Base-by-base conservation (phyloP, 1,140 invertebrate species). In the Drosophila pruinosa region DNA sequence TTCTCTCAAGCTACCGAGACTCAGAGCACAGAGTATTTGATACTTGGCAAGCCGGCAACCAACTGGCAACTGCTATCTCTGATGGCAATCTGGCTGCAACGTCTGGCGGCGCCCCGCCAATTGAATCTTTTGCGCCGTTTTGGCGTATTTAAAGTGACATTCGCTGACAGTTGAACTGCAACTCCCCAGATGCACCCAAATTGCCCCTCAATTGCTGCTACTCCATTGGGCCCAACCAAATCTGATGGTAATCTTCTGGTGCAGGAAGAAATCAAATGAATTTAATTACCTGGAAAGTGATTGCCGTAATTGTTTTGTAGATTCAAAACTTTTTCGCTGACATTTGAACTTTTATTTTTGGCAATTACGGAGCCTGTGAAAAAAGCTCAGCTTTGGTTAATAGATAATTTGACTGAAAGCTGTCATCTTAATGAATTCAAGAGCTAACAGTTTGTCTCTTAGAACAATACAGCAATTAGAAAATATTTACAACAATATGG, bases 61-160 rank as follows among this genome's bases (percentile, higher is more conserved):
- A 24, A 43, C 41, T 43, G 31, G 17, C 43, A 43, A 17, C 61
- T 19, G 28, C 8, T 58, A 67, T 75, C 72, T 63, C 28, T 38
- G 59, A 8, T 31, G 41, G 41, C 50, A 47, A 70, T 70, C 67
- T 65, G 43, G n/a, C 22, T 36, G 15, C 34, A 41, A 52, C 64
- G 72, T 63, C 73, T 72, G 75, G 38, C 63, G 78, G 78, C 78
- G 78, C 61, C 79, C 79, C 81, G 65, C 75, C 81, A 85, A 85
- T 85, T 85, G 81, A 85, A 85, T 86, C 81, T 85, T 85, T 86
- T 86, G 81, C 82, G 74, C 82, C 71, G 72, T 88, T 88, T 86
- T 86, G 82, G 81, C 81, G 81, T 86, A 86, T 86, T 78, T 86
- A 88, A 86, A 86, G 82, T 86, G 81, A 88, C 81, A 86, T 86